These are phyloP conservation scores for Enteromius fasciolatus DNA, from an alignment of 2,797 vertebrate species.

Conservation along the genomic window DNA sequence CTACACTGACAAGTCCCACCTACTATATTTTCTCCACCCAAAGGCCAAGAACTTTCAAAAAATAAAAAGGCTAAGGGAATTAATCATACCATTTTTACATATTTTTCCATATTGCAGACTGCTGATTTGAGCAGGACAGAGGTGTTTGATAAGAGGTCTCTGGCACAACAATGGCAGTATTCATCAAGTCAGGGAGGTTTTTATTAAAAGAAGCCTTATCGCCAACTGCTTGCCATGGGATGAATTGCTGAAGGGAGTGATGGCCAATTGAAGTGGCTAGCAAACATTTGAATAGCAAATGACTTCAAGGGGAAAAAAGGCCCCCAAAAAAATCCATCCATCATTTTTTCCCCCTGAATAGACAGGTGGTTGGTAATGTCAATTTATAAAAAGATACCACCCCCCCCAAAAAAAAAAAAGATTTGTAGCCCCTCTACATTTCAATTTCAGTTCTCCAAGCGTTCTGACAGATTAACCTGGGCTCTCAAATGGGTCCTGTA, in stretches of 20 bases:
- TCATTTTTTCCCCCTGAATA: conserved; percentile 54
- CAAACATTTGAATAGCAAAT: conserved; percentile 83
- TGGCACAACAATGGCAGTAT: conserved; percentile 77
- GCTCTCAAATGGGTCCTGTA: conserved; percentile 39
- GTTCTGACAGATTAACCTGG: conserved; percentile 45
- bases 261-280: conserved; percentile 66
- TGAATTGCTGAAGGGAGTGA: conserved; percentile 69
- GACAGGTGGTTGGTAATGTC: conserved; percentile 55
- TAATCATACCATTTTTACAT: conserved; percentile 80
- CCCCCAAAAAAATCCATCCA: conserved; percentile 64
- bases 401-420: neutral
- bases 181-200: conserved; percentile 77
- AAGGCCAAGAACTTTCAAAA: conserved; percentile 56
- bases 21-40: conserved; percentile 56
- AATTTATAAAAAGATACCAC: conserved; percentile 44
- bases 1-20: conserved; percentile 28
- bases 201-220: conserved; percentile 77
- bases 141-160: conserved; percentile 75
- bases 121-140: conserved; percentile 72
- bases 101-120: conserved; percentile 80
- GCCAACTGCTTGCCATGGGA: conserved; percentile 61
- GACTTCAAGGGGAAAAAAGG: conserved; percentile 47
- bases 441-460: conserved; percentile 23
- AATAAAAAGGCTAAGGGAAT: conserved; percentile 57
- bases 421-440: neutral